These are phyloP conservation scores for Tethea ocularis DNA, from an alignment of 2,888 invertebrate species.

Conservation along the genomic window DNA sequence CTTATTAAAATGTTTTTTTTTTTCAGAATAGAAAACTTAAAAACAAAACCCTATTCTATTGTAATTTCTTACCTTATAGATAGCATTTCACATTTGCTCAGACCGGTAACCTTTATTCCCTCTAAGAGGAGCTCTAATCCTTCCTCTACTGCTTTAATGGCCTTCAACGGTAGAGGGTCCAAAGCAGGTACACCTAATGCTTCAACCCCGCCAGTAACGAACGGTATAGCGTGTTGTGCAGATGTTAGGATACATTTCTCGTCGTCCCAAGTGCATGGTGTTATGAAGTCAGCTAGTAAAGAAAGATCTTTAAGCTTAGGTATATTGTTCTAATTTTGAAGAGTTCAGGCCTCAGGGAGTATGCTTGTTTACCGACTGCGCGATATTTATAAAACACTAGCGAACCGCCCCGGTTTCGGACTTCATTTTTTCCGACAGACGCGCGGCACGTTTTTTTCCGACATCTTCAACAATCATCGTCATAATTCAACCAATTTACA, in stretches of 20 bases:
- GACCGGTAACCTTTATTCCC: not conserved
- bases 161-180: conserved; percentile 28
- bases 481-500: too few species aligned
- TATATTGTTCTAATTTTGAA: too few species aligned
- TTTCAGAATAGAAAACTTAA: too few species aligned
- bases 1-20: too few species aligned
- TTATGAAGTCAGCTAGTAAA: conserved; percentile 30
- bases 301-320: not conserved
- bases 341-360: too few species aligned
- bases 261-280: conserved; percentile 36
- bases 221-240: conserved; percentile 22
- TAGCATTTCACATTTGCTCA: not conserved
- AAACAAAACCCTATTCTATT: not conserved
- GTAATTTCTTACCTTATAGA: not conserved
- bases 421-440: too few species aligned
- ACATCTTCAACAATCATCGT: too few species aligned
- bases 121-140: not conserved
- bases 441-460: too few species aligned
- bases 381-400: too few species aligned
- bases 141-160: not conserved
- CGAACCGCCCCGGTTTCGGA: too few species aligned
- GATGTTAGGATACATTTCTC: conserved; percentile 30
- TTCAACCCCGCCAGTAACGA: conserved; percentile 30
- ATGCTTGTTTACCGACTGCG: too few species aligned
- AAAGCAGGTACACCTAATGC: conserved; percentile 23